Evolutionary conservation across 2,113 vertebrate genomes (phyloP), one percentile per base, ranked within the genome.

Genomic region (Reinhardtius hippoglossoides): DNA sequence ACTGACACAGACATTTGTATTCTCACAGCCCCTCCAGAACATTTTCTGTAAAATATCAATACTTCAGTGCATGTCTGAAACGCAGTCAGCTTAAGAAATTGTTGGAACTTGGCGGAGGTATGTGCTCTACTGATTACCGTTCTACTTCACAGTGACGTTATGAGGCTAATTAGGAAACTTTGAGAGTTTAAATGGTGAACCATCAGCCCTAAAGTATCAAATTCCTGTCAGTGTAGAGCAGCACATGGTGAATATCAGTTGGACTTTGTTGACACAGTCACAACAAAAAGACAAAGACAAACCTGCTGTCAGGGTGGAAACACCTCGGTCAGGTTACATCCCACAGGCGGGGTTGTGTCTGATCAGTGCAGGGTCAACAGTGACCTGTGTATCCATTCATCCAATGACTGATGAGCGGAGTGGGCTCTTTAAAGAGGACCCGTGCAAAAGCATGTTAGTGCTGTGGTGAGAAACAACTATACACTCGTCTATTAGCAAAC

Each of bases 291-390:
- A 87, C 68, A 88, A 82, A 89, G 76, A 48, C 67, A 62, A 73
- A 59, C 61, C 76, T 55, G 76, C 58, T 57, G 40, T 71, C 26
- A 23, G 26, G 52, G 44, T 35, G 46, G 80, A 75, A 84, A 78
- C 67, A 58, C 76, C 84, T 74, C 10, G 65, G 2, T 91, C 87
- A 79, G 74, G 77, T 91, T 93, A 86, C 88, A 81, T 23, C 55
- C 61, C 48, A 23, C 63, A n/a, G 63, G 70, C 55, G 64, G 68
- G 65, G 65, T 72, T 50, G 60, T 40, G 69, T 52, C 56, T 60
- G 73, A 68, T 76, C 37, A 46, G 67, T 13, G n/a, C 16, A 26
- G 27, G 44, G 21, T 56, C 80, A 54, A 54, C 10, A 57, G 40
- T 44, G 61, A 60, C 42, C 24, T 37, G 44, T 9, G 4, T 46